Evolutionary conservation across 2,888 invertebrate species (phyloP), one percentile per base, ranked within the genome.

Genomic region (Apamea anceps): DNA sequence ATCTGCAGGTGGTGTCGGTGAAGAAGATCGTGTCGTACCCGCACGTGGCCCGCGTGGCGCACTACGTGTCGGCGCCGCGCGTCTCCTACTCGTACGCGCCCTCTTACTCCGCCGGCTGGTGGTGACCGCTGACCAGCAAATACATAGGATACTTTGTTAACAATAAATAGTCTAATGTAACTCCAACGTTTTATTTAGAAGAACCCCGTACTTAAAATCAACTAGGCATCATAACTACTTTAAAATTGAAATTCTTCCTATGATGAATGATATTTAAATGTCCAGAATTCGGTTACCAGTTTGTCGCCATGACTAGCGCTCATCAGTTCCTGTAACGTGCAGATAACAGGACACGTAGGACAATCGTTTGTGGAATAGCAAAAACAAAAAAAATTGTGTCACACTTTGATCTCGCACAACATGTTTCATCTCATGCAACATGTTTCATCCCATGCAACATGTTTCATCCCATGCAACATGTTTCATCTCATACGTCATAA

Each of bases 11-110:
- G 67, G 91, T 94, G 32, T 86, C 93, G 42, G 91, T 93, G 54
- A 92, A 91, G 87, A 94, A 92, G 85, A 66, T 94, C 37, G 92
- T 94, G 63, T 92, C 94, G 0, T 91, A 93, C 25, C 95, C 94
- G 28, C 92, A 91, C 81, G 93, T 94, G 74, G 91, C 94, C 10
- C 92, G 91, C 82, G 92, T 94, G 60, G 32, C 85, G 8, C 92
- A 91, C 84, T 91, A 94, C 79, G 92, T 93, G 72, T 91, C 94
- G 7, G 92, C 93, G 13, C 93, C 95, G 21, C 91, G 91, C 85
- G 87, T 89, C 66, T 72, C 92, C 74, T 92, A 93, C 86, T 79
- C 91, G 76, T 91, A 92, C 83, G 93, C 90, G 79, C 89, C 90
- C 28, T 80, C 87, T 12, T 80, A 86, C 81, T 90, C 92, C 81